A percentile compares a stretch with the other conserved stretches of the same genome.
Conservation (phyloP, 2,113 vertebrate genomes). For the Cryptotis parvus region DNA sequence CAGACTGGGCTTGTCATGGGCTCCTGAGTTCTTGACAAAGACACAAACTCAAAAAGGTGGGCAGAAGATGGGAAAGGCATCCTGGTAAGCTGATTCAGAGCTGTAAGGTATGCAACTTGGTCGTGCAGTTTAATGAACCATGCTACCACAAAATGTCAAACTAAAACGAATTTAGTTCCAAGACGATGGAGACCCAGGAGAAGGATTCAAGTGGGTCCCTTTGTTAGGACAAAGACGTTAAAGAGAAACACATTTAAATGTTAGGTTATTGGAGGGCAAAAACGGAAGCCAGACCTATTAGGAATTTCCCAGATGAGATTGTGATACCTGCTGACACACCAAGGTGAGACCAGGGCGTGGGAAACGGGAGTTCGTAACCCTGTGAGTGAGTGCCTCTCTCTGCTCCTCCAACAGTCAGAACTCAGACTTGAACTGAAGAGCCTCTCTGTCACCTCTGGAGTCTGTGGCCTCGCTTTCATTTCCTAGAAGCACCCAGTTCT, state of each 20-base stretch:
- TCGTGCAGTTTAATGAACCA: too few relatives aligned
- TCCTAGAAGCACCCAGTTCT: background rate
- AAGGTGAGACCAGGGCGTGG: background rate
- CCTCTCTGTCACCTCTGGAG: background rate
- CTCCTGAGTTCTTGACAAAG: too few relatives aligned
- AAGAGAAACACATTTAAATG: background rate
- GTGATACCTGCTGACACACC: background rate
- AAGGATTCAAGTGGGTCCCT: background rate
- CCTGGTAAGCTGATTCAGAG: too few relatives aligned
- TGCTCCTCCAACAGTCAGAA: background rate
- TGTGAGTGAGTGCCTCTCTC: background rate
- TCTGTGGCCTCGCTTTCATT: background rate
- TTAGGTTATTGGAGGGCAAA: background rate
- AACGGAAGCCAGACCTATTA: background rate
- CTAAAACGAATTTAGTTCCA: slow-evolving; percentile 15
- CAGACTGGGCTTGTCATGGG: too few relatives aligned
- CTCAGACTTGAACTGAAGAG: background rate
- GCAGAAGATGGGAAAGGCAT: too few relatives aligned
- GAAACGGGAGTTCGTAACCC: background rate
- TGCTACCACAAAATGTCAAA: too few relatives aligned
- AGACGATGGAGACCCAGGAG: background rate
- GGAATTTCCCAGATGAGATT: background rate
- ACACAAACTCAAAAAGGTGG: too few relatives aligned
- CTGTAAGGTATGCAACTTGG: too few relatives aligned
- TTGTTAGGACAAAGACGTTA: background rate